Percentiles rank a stretch among this genome's conserved stretches.
Conservation (phyloP, 2,113 vertebrate species). For the Rhinopithecus roxellana region DNA sequence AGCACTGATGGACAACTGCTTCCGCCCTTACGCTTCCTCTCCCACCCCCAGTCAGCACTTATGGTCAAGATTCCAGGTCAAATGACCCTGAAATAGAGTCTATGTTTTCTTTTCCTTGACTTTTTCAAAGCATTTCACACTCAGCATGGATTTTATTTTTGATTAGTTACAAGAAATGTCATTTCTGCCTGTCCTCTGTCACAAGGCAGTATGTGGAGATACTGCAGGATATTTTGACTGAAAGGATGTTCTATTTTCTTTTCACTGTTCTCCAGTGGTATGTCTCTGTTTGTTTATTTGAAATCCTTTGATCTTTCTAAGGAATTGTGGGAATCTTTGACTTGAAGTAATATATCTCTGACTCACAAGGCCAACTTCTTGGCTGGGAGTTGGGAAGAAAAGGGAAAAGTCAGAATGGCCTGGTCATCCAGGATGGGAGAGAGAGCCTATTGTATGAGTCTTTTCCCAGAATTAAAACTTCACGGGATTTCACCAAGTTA, state of each 20-base stretch:
- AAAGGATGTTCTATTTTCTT: slow-evolving; percentile 77
- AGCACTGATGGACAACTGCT: slow-evolving; percentile 35
- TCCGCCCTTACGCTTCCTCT: accelerated
- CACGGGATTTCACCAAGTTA: neutral
- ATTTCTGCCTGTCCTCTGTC: slow-evolving; percentile 78
- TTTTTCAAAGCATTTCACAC: slow-evolving; percentile 70
- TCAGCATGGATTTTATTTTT: slow-evolving; percentile 79
- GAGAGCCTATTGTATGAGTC: accelerated
- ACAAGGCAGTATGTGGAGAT: slow-evolving; percentile 71
- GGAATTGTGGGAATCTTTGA: slow-evolving; percentile 71
- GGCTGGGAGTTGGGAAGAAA: neutral
- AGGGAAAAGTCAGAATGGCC: neutral
- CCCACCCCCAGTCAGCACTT: neutral
- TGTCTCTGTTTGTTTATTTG: slow-evolving; percentile 73
- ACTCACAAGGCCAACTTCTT: slow-evolving; percentile 49
- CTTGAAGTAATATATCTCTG: slow-evolving; percentile 47
- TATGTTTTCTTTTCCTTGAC: neutral
- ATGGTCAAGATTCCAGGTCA: slow-evolving; percentile 52
- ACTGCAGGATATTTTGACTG: slow-evolving; percentile 69
- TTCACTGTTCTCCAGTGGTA: slow-evolving; percentile 66
- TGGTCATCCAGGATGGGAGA: accelerated
- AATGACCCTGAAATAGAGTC: slow-evolving; percentile 63
- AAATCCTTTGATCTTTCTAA: slow-evolving; percentile 77
- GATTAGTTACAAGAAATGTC: slow-evolving; percentile 76
- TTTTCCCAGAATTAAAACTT: neutral